Base-by-base conservation (phyloP, 1,140 invertebrate species). In the Drosophila persimilis region DNA sequence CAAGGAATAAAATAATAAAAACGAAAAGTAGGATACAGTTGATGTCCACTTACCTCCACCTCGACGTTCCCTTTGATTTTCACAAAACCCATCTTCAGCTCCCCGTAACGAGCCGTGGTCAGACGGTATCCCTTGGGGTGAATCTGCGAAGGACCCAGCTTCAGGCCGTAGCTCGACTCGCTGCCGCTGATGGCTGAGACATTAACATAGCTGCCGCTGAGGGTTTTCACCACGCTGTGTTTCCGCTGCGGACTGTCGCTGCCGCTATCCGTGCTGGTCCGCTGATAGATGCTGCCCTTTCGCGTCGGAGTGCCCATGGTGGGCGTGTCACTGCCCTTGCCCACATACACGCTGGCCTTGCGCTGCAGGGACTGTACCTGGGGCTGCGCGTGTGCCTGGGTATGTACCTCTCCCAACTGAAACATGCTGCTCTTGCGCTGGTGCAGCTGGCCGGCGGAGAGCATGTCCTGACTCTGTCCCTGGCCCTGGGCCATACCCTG, bases 31-130 rank as follows among this genome's bases (percentile, higher is more conserved):
- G 39, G 7, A 58, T 22, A 17, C 35, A 15, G 54, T 29, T 13
- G 6, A 65, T 35, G 43, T 45, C 0, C 4, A 55, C 95, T 94
- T 54, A 98, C 96, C 92, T 98, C 97, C 11, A 98, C 95, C 92
- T 98, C 97, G 13, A 98, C 93, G 85, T 97, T 96, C 73, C 97
- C 97, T 92, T 98, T 98, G 80, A 96, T 96, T 92, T 98, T 95
- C 76, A 96, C 94, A 63, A 98, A 95, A 24, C 96, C 97, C 85
- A 98, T 92, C 88, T 97, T 96, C 45, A 98, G 94, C 91, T 98
- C 96, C 7, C 97, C 95, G 71, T 94, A 94, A 53, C 94, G 93
- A 41, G 94, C 93, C 64, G 94, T 95, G 92, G 93, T 93, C 55
- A 95, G 91, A 53, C 94, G 94, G 67, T 94, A 95, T 77, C 95